Percentiles rank a stretch among this genome's conserved stretches.
phyloP scores from a whole-genome alignment of 2,888 invertebrate species.

The Onthophagus sagittarius region DNA sequence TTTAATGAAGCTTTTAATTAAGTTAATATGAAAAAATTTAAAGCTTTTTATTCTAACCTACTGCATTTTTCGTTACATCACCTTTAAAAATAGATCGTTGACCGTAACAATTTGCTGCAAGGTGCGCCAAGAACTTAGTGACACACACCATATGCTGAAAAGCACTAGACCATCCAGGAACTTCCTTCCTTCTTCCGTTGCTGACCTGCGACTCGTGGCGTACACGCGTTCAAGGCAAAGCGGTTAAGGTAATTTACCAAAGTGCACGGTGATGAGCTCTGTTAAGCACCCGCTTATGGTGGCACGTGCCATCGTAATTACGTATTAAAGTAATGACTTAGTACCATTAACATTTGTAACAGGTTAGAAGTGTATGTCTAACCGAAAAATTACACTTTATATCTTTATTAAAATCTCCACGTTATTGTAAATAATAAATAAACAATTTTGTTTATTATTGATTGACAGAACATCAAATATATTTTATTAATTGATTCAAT shows the following conservation, averaged over 20 bases:
- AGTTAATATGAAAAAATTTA: too few relatives aligned
- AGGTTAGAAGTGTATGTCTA: too few relatives aligned
- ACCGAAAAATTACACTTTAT: too few relatives aligned
- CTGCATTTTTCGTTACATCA: too few relatives aligned
- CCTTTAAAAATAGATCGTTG: not conserved
- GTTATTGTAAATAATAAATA: too few relatives aligned
- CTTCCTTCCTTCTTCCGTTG: slow-evolving; percentile 30
- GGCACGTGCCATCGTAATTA: not conserved
- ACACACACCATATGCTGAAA: not conserved
- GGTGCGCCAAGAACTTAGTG: not conserved
- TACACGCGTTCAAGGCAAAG: not conserved
- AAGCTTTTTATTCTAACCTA: too few relatives aligned
- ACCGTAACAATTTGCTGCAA: not conserved
- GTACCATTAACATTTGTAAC: not conserved
- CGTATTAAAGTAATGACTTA: not conserved
- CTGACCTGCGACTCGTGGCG: slow-evolving; percentile 2
- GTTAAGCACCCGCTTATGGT: not conserved
- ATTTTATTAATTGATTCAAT: too few relatives aligned
- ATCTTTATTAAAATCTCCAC: too few relatives aligned
- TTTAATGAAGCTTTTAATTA: too few relatives aligned
- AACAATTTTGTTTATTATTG: too few relatives aligned
- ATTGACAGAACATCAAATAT: too few relatives aligned
- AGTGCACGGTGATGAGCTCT: slow-evolving; percentile 6
- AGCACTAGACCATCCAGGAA: slow-evolving; percentile 25
- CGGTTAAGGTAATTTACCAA: slow-evolving; percentile 5